Base-by-base conservation (phyloP, 2,113 vertebrate genomes). In the Meles meles region DNA sequence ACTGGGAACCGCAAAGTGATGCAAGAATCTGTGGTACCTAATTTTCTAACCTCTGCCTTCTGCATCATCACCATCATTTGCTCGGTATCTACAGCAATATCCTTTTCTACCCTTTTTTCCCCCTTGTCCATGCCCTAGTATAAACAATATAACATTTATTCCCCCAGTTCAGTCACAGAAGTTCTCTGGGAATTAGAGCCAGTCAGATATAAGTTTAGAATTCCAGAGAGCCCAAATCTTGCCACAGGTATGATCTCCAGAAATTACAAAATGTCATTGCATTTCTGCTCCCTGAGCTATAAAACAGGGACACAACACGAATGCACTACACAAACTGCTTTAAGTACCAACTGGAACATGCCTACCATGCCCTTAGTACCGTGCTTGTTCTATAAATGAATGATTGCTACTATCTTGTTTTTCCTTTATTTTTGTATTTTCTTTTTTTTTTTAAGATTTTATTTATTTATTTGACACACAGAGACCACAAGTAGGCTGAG, bases 21-120 rank as follows among this genome's bases (percentile, higher is more conserved):
- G 1, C 6, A 79, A 14, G 37, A 57, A 44, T 31, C 18, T 12
- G n/a, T 59, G 61, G 34, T 42, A 7, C 3, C 8, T 84, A 37
- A 27, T 14, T 1, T 2, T 63, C 21, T 88, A 1, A 29, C n/a
- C 25, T 71, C 49, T 63, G 18, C 21, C 14, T 77, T 47, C 42
- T 86, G 63, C 7, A 18, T 44, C 17, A 42, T 76, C 17, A 7
- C 34, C 11, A 84, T 49, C 23, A 42, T 69, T 72, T 49, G 11
- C 59, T 95, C 21, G 20, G 1, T 34, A 14, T 57, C 23, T 80
- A 44, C 1, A 8, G 7, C 18, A 71, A 55, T n/a, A 31, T 14
- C 37, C 0, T 23, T 82, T 79, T 34, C 3, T 20, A 13, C 7
- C 14, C 2, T 15, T 12, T 34, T 7, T 7, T 0, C 2, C 7